A percentile compares a stretch with the other conserved stretches of the same genome.
phyloP scores from a whole-genome alignment of 2,888 invertebrate genomes.

The Pristionchus exspectatus region DNA sequence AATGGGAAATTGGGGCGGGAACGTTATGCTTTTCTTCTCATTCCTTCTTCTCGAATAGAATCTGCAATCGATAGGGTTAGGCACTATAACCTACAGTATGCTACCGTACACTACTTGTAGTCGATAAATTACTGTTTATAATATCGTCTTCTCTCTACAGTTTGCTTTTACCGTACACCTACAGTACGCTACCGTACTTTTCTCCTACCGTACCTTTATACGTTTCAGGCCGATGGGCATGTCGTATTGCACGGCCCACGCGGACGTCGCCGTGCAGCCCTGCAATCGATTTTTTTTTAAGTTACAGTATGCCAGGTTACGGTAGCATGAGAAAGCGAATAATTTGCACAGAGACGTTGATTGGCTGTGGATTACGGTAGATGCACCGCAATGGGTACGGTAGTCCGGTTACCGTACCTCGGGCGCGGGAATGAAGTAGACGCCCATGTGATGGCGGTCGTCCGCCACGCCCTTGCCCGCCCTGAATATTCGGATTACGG shows the following conservation, averaged over 20 bases:
- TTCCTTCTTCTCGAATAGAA: too few species aligned
- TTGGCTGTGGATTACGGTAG: background rate
- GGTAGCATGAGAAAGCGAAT: background rate
- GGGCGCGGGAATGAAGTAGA: constrained; percentile 76
- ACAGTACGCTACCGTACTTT: background rate
- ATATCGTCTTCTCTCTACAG: too few species aligned
- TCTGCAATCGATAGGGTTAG: too few species aligned
- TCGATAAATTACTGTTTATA: too few species aligned
- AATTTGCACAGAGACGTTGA: background rate
- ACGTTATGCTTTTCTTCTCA: too few species aligned
- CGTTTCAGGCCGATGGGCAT: constrained; percentile 71
- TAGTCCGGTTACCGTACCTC: constrained; percentile 52
- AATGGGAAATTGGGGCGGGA: too few species aligned
- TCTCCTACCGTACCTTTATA: constrained; percentile 64
- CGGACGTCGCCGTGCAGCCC: constrained; percentile 65
- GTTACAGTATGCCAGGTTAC: background rate
- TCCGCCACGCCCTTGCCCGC: constrained; percentile 60
- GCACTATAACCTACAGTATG: too few species aligned
- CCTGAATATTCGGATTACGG: too few species aligned
- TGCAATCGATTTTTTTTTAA: background rate
- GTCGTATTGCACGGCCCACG: constrained; percentile 74
- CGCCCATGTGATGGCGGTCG: constrained; percentile 70
- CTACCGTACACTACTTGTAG: too few species aligned
- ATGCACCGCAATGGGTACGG: background rate
- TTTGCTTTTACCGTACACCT: too few species aligned